Percentiles rank a stretch among this genome's conserved stretches.
Conservation (phyloP, 2,797 vertebrate genomes). For the Epinephelus awoara region DNA sequence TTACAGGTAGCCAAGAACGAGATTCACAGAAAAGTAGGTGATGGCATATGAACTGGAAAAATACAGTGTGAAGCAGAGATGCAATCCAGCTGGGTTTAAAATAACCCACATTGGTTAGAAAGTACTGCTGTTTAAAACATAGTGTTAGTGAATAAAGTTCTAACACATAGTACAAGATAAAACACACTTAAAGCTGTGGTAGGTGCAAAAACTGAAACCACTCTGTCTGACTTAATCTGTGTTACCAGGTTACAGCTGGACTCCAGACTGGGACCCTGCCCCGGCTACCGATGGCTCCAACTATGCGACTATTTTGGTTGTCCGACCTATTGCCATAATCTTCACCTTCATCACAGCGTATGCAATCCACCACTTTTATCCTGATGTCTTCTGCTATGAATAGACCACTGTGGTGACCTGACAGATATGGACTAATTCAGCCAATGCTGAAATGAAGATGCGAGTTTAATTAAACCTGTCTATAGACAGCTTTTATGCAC, state of each 20-base stretch:
- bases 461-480: background rate
- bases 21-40: conserved; percentile 72
- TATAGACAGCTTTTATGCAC: background rate
- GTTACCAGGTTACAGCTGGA: conserved; percentile 69
- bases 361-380: conserved; percentile 71
- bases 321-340: conserved; percentile 71
- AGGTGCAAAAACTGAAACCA: background rate
- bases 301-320: conserved; percentile 57
- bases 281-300: conserved; percentile 22
- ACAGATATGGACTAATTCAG: background rate
- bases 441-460: too few species aligned
- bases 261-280: conserved; percentile 58
- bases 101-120: background rate
- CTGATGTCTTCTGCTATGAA: conserved; percentile 72
- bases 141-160: background rate
- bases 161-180: background rate
- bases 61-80: background rate
- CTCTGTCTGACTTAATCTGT: background rate
- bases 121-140: background rate
- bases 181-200: too few species aligned
- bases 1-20: conserved; percentile 77
- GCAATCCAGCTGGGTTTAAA: background rate
- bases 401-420: conserved; percentile 35
- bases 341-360: conserved; percentile 73
- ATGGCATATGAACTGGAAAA: background rate